These are phyloP conservation scores for Odontothrips loti DNA, from an alignment of 2,888 invertebrate species.

Conservation along the genomic window DNA sequence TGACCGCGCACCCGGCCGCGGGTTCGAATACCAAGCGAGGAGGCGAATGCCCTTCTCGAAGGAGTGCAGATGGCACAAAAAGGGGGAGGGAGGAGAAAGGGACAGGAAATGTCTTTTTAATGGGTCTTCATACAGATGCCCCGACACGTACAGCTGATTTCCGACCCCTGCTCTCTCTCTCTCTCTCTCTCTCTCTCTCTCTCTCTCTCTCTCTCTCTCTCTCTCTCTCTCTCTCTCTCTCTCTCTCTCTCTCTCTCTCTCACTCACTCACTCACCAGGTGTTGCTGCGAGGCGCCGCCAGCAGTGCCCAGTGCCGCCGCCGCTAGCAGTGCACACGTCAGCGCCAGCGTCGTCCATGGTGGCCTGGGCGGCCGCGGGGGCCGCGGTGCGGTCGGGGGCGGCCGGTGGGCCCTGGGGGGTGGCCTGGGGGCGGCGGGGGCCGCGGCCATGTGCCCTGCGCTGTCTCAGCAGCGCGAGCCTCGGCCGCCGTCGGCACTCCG, in stretches of 20 bases:
- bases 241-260: no score
- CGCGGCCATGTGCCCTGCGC: not conserved
- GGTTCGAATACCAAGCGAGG: no score
- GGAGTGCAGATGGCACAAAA: no score
- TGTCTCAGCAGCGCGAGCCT: not conserved
- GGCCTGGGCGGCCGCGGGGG: not conserved
- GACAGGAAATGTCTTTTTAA: not conserved
- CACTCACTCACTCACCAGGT: not conserved
- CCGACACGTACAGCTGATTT: no score
- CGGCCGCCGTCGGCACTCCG: not conserved
- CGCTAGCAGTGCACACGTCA: not conserved
- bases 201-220: not conserved
- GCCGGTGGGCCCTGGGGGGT: not conserved
- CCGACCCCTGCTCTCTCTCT: no score
- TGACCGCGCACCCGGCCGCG: no score
- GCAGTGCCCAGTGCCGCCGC: not conserved
- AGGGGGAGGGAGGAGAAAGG: not conserved
- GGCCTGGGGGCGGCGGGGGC: not conserved
- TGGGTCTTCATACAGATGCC: not conserved
- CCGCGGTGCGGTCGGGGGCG: not conserved
- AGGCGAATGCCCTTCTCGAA: no score
- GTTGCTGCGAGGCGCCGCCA: not conserved
- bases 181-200: no score
- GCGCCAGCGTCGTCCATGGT: not conserved
- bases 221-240: no score